phyloP scores from a whole-genome alignment of 2,113 vertebrate genomes.

The Gracilinanus agilis region DNA sequence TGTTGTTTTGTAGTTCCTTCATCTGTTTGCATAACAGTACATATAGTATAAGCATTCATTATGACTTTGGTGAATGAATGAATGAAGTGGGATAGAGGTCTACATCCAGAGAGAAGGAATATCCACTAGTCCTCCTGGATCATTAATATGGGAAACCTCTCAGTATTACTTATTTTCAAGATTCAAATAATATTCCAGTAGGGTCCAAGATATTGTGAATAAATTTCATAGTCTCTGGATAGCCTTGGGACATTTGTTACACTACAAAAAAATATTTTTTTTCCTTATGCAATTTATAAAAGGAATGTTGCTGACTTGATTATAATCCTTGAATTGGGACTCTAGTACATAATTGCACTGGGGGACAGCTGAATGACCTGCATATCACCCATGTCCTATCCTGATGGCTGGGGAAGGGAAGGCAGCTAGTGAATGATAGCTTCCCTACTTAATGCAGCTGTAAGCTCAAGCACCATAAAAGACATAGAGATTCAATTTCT shows the following conservation, averaged over 20 bases:
- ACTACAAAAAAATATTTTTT: neutral
- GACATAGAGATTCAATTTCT: neutral
- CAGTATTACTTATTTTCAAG: neutral
- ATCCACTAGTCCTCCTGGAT: neutral
- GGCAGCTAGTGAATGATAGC: neutral
- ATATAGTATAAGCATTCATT: neutral
- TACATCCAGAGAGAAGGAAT: neutral
- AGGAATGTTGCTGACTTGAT: neutral
- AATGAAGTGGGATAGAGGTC: neutral
- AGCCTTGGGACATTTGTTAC: neutral
- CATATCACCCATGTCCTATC: neutral
- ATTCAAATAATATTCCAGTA: neutral
- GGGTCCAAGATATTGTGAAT: neutral
- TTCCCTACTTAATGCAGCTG: neutral
- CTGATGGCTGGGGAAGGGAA: neutral
- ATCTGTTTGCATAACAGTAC: neutral
- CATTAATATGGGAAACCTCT: neutral
- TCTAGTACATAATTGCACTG: neutral
- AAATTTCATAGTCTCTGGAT: neutral
- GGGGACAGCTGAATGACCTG: neutral
- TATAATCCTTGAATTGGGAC: neutral
- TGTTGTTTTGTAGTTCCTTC: neutral
- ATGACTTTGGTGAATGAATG: neutral
- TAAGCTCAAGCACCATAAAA: neutral
- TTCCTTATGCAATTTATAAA: neutral